Base-by-base conservation (phyloP, 2,113 vertebrate genomes). In the Mastomys natalensis region DNA sequence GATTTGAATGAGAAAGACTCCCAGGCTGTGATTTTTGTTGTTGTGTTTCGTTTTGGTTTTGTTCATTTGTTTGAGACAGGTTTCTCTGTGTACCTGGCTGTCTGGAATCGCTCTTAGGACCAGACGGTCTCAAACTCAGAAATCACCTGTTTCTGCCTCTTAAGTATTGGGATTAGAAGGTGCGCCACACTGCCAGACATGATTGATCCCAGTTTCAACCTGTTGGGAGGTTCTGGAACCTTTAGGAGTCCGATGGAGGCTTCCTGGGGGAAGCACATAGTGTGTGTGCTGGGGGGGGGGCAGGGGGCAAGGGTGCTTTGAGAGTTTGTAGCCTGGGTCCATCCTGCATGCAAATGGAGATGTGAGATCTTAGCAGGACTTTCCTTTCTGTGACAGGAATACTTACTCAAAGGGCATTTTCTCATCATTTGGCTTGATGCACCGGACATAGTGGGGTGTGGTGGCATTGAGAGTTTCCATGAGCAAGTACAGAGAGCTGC, bases 371-470 rank as follows among this genome's bases (percentile, higher is more conserved):
- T 40, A 40, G 55, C 7, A 0, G 21, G 5, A n/a, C 40, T 78
- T 58, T n/a, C 12, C 4, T 22, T 62, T 87, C 19, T 76, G 11
- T 1, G 22, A 3, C 29, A 3, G n/a, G 45, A 24, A 74, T 74
- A 99, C 99, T 99, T 96, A 99, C 99, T 99, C 99, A 97, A 99
- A 99, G 8, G 99, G 99, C 70, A 99, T 77, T 94, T 99, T 99
- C 87, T 99, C 98, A 84, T 99, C 99, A 0, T 99, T 99, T 22
- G 99, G 99, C 97, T 99, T 99, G 98, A 99, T 99, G 98, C 99
- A 99, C 43, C 99, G 99, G 0, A 99, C 99, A 0, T 99, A 99
- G 96, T 99, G 99, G 89, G 99, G 99, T 0, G 99, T 99, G 87
- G 99, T 99, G 3, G 99, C 99, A 4, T 99, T 99, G 51, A 99